These are phyloP conservation scores for Megaceryle maxima DNA, from an alignment of 2,113 vertebrate genomes.

Conservation along the genomic window DNA sequence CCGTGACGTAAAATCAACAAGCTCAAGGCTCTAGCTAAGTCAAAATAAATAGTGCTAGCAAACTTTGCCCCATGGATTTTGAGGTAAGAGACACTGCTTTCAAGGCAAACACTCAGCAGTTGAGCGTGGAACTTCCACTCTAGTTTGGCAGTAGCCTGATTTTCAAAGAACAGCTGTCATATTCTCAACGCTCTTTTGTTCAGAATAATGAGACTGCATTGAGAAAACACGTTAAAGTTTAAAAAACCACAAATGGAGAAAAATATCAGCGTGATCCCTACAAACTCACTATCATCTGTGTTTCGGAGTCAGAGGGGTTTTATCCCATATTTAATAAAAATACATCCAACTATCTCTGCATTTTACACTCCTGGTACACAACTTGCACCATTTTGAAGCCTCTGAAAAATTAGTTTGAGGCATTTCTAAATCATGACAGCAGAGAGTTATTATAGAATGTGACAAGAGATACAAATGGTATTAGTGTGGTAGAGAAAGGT, in stretches of 20 bases:
- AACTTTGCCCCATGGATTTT: neutral
- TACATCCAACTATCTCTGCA: neutral
- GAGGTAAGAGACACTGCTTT: neutral
- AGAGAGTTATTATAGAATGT: neutral
- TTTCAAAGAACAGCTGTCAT: neutral
- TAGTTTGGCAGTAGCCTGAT: neutral
- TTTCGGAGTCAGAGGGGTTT: neutral
- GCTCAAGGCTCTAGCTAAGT: neutral
- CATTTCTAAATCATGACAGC: neutral
- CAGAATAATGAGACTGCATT: neutral
- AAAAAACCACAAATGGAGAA: neutral
- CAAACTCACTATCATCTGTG: neutral
- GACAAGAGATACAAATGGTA: neutral
- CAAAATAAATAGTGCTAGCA: neutral
- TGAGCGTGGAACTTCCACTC: neutral
- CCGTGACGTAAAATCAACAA: neutral
- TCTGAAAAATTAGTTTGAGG: neutral
- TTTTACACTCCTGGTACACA: neutral
- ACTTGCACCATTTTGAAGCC: neutral
- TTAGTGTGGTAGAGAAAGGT: neutral
- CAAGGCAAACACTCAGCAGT: rapidly evolving
- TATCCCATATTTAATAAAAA: neutral
- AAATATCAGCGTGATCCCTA: neutral
- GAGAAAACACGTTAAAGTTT: neutral
- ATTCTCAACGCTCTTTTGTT: neutral